phyloP scores from a whole-genome alignment of 2,888 invertebrate species.

The Mesorhabditis spiculigera region DNA sequence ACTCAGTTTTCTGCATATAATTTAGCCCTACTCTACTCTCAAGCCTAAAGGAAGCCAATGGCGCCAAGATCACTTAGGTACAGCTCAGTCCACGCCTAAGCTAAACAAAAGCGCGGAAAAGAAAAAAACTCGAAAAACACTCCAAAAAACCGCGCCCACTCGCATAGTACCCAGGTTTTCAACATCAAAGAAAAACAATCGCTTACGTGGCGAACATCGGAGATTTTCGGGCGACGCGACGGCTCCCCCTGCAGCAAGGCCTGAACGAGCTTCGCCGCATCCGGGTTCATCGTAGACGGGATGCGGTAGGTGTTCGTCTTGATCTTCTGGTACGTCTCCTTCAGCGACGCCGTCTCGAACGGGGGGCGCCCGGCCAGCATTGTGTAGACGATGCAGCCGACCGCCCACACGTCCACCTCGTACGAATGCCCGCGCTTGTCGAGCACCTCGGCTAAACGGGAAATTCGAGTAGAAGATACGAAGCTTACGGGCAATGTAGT shows the following conservation, averaged over 20 bases:
- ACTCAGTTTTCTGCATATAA: neutral
- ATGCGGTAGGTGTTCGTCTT: conserved; percentile 86
- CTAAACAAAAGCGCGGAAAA: no score
- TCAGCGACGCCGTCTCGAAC: conserved; percentile 89
- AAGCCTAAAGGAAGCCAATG: no score
- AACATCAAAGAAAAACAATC: no score
- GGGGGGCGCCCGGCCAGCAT: conserved; percentile 93
- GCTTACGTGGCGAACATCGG: conserved; percentile 43
- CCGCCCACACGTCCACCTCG: conserved; percentile 98
- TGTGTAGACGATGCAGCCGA: conserved; percentile 76
- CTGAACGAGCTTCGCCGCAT: conserved; percentile 60
- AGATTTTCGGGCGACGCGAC: conserved; percentile 61
- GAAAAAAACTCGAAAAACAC: neutral
- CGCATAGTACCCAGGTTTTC: no score
- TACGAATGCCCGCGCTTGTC: conserved; percentile 95
- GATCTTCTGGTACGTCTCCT: conserved; percentile 88
- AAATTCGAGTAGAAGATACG: conserved; percentile 4
- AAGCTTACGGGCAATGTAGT: conserved; percentile 81
- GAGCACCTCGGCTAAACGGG: conserved; percentile 73
- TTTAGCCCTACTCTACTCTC: conserved; percentile 11
- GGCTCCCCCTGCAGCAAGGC: conserved; percentile 63
- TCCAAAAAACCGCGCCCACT: no score
- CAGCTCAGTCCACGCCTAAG: no score
- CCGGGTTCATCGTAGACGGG: conserved; percentile 59
- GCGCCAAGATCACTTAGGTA: no score